These are phyloP conservation scores for Andricus quercusramuli DNA, from an alignment of 2,888 invertebrate genomes.

Conservation along the genomic window DNA sequence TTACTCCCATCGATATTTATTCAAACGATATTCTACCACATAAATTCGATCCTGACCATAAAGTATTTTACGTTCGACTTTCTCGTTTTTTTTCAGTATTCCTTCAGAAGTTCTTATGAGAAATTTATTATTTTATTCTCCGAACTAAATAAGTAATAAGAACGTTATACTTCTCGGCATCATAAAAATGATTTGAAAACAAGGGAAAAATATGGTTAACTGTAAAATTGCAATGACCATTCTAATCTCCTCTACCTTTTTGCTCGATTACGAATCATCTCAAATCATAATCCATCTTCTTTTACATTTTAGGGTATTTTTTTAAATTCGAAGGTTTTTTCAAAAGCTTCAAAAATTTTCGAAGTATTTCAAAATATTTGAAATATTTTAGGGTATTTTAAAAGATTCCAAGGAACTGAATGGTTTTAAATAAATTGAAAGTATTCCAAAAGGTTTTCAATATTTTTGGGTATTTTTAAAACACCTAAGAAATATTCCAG, in stretches of 20 bases:
- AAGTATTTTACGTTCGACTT: background rate
- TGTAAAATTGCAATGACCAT: background rate
- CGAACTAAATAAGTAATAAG: background rate
- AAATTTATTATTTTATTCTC: background rate
- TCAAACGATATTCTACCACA: slow-evolving; percentile 34
- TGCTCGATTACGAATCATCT: slow-evolving; percentile 44
- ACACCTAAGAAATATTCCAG: too few relatives aligned
- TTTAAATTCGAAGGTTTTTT: too few relatives aligned
- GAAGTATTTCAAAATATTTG: too few relatives aligned
- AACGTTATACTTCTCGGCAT: background rate
- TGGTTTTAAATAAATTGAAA: too few relatives aligned
- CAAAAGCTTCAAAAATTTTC: too few relatives aligned
- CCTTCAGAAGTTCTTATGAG: background rate
- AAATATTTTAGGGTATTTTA: too few relatives aligned
- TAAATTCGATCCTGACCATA: slow-evolving; percentile 32
- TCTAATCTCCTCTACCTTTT: slow-evolving; percentile 1
- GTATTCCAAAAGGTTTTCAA: too few relatives aligned
- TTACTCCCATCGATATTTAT: slow-evolving; percentile 30
- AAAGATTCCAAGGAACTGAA: too few relatives aligned
- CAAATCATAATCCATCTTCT: background rate
- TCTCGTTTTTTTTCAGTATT: background rate
- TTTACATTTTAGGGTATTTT: too few relatives aligned
- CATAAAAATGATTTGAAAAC: background rate
- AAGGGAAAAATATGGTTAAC: background rate
- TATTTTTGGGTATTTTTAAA: too few relatives aligned